Conservation (phyloP, 2,888 invertebrate genomes). For the Nephrotoma appendiculata region DNA sequence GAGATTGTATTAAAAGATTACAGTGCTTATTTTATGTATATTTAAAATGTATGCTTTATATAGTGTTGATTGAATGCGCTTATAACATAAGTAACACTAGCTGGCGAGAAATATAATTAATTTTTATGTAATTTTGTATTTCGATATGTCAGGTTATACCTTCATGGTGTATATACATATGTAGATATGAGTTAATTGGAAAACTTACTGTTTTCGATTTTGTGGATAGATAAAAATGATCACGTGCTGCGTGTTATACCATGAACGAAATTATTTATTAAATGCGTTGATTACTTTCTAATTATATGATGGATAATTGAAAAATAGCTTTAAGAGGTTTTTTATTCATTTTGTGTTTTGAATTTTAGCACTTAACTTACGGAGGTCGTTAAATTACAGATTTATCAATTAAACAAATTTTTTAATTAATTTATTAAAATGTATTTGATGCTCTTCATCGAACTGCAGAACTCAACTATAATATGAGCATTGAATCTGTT, state of each 20-base stretch:
- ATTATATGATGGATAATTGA: background rate
- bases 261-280: background rate
- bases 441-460: too few species aligned
- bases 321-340: too few species aligned
- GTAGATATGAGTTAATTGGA: background rate
- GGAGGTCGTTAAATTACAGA: too few species aligned
- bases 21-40: background rate
- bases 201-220: background rate
- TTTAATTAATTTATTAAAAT: too few species aligned
- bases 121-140: background rate
- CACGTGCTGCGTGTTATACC: background rate
- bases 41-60: background rate
- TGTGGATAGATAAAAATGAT: background rate
- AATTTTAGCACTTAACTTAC: too few species aligned
- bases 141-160: background rate
- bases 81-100: background rate
- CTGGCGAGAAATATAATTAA: background rate
- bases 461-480: too few species aligned
- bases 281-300: background rate
- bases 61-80: background rate
- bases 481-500: too few species aligned
- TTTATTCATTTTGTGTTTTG: too few species aligned
- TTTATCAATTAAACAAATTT: too few species aligned
- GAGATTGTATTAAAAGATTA: background rate
- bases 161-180: background rate